Conservation (phyloP, 2,888 invertebrate genomes). For the Euplexia lucipara region DNA sequence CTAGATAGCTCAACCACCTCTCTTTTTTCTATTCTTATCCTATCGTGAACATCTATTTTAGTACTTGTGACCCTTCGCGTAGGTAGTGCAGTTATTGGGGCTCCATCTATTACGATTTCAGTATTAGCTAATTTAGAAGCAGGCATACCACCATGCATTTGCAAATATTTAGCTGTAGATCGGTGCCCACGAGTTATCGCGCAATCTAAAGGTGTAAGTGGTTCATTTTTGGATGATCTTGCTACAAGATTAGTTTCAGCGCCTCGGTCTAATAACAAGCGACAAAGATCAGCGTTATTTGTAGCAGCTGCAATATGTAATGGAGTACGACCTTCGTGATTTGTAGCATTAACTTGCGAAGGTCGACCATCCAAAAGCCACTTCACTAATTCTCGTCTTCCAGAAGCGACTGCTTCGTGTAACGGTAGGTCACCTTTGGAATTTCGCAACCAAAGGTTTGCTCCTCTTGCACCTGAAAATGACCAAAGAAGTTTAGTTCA, state of each 20-base stretch:
- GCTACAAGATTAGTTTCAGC: constrained; percentile 96
- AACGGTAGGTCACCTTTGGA: constrained; percentile 98
- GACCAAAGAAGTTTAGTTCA: too few relatives aligned
- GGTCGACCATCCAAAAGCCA: constrained; percentile 97
- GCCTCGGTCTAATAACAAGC: constrained; percentile 95
- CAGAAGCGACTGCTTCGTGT: constrained; percentile 98
- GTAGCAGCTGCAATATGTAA: constrained; percentile 98
- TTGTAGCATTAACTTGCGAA: constrained; percentile 96
- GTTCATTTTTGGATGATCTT: constrained; percentile 95
- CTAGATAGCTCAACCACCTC: constrained; percentile 88
- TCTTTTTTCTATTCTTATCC: constrained; percentile 88
- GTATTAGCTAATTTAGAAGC: constrained; percentile 92
- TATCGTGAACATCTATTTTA: constrained; percentile 88
- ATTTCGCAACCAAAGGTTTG: constrained; percentile 97
- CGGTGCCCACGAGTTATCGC: constrained; percentile 96
- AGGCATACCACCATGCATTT: constrained; percentile 97
- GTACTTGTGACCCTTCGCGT: constrained; percentile 88
- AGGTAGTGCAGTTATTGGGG: constrained; percentile 84
- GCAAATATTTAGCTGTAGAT: constrained; percentile 97
- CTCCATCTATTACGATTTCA: constrained; percentile 85
- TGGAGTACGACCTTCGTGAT: constrained; percentile 98
- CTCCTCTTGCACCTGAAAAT: constrained; percentile 91
- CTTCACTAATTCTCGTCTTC: constrained; percentile 96
- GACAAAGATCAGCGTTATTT: constrained; percentile 98
- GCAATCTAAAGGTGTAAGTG: constrained; percentile 97